A percentile compares a stretch with the other conserved stretches of the same genome.
phyloP scores from a whole-genome alignment of 2,888 invertebrate genomes.

The Drosophila bunnanda region DNA sequence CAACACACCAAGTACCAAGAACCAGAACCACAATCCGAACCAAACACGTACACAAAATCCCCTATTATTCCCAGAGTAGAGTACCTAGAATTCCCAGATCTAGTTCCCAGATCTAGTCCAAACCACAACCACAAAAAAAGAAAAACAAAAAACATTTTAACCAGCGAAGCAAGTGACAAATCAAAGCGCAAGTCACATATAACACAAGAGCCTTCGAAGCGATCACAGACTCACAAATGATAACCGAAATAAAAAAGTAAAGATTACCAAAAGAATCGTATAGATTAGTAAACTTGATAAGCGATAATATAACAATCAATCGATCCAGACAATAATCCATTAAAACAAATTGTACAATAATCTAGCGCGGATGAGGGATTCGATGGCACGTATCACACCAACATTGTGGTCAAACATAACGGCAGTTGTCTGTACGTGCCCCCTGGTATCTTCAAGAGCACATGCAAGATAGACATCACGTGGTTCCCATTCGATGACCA shows the following conservation, averaged over 20 bases:
- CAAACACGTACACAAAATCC: constrained; percentile 14
- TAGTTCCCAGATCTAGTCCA: constrained; percentile 12
- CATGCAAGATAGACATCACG: constrained; percentile 99
- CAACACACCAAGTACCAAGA: constrained; percentile 10
- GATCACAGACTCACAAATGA: constrained; percentile 29
- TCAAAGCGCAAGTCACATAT: constrained; percentile 65
- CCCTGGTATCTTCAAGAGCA: constrained; percentile 99
- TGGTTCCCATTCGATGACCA: constrained; percentile 99
- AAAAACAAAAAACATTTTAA: constrained; percentile 52
- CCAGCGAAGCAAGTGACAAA: constrained; percentile 49
- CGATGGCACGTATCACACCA: constrained; percentile 99
- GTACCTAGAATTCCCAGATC: constrained; percentile 32
- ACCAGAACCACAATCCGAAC: constrained; percentile 6
- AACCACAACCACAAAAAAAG: neutral
- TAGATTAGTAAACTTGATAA: constrained; percentile 41
- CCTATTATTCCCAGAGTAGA: constrained; percentile 27
- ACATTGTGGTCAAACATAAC: constrained; percentile 99
- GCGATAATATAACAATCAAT: constrained; percentile 44
- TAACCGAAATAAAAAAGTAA: constrained; percentile 38
- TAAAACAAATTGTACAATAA: constrained; percentile 78
- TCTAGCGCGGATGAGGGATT: constrained; percentile 99
- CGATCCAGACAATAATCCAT: constrained; percentile 60
- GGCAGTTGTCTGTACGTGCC: constrained; percentile 99
- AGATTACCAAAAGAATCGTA: constrained; percentile 27
- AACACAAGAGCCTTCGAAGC: constrained; percentile 12